Evolutionary conservation across 2,888 invertebrate genomes (phyloP).

Genomic region (Diarsia brunnea): DNA sequence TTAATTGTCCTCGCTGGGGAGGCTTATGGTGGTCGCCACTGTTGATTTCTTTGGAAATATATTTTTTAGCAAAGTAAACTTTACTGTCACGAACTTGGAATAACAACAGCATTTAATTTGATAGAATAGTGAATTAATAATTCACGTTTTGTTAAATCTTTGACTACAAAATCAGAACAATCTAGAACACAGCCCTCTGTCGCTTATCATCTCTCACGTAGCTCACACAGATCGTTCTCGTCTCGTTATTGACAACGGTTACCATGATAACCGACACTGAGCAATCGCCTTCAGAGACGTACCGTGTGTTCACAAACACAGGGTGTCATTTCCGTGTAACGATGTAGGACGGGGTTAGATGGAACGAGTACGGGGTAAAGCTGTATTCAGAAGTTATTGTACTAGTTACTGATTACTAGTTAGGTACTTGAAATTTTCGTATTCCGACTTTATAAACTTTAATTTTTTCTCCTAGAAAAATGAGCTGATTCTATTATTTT

Average conservation of each 20-base stretch:
- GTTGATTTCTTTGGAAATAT: too few relatives aligned
- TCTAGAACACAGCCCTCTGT: neutral
- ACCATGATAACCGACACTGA: slow-evolving; percentile 42
- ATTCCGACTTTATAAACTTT: too few relatives aligned
- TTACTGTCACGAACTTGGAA: too few relatives aligned
- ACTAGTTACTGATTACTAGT: neutral
- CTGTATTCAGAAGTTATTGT: neutral
- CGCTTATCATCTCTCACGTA: neutral
- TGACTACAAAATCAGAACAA: neutral
- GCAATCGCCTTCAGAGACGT: slow-evolving; percentile 39
- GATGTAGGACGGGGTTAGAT: neutral
- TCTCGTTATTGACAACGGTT: slow-evolving; percentile 29
- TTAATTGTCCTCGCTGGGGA: too few relatives aligned
- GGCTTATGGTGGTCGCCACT: too few relatives aligned
- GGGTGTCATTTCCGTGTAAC: slow-evolving; percentile 36
- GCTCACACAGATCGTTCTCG: slow-evolving; percentile 18
- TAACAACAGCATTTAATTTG: too few relatives aligned
- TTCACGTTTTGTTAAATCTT: too few relatives aligned
- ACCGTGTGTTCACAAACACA: slow-evolving; percentile 30
- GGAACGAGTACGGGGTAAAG: neutral
- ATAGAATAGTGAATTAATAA: too few relatives aligned
- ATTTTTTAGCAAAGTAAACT: too few relatives aligned
- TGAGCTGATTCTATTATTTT: too few relatives aligned
- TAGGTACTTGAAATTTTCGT: neutral
- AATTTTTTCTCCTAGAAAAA: too few relatives aligned